Base-by-base conservation (phyloP, 2,888 invertebrate species). In the Drosophila austrosaltans region DNA sequence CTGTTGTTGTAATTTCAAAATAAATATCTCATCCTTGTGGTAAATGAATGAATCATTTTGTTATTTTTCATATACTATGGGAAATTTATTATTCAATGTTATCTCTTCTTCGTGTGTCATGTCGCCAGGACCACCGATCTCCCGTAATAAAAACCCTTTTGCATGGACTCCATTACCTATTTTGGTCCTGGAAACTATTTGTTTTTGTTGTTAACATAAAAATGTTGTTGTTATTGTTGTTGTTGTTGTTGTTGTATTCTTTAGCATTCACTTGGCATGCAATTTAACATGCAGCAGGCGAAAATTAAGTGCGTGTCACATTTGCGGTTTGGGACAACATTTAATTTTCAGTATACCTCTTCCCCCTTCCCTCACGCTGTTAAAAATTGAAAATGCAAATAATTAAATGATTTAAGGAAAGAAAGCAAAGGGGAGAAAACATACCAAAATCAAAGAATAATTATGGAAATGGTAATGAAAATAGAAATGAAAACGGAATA, bases 231-330 rank as follows among this genome's bases (percentile, higher is more conserved):
- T 1, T 8, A 8, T 36, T 36, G 8, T 36, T 16, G 3, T 16
- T 42, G 1, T 42, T 22, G 44, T 48, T 48, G 44, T 44, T 44
- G 22, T 48, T 61, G 61, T 32, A 32, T 78, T 66, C 66, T 60
- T 66, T 70, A 67, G 67, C 78, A 69, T 67, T 68, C 69, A 76
- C 79, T 81, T 81, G 76, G 68, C 82, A 44, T 63, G 72, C 81
- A 72, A 72, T 85, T 86, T 82, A 8, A 75, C 86, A 82, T 79
- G 75, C 78, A 87, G 63, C 81, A 83, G 62, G 63, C 80, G 88
- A 82, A 83, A 87, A 83, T 83, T 82, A 83, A 88, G 83, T 83
- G 86, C 83, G 77, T 83, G 83, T 83, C 83, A 87, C 88, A 83
- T 87, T 83, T 87, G 83, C 83, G 83, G 83, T 82, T 85, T 22